These are phyloP conservation scores for Asbolus verrucosus DNA, from an alignment of 1,140 invertebrate species.

Conservation along the genomic window DNA sequence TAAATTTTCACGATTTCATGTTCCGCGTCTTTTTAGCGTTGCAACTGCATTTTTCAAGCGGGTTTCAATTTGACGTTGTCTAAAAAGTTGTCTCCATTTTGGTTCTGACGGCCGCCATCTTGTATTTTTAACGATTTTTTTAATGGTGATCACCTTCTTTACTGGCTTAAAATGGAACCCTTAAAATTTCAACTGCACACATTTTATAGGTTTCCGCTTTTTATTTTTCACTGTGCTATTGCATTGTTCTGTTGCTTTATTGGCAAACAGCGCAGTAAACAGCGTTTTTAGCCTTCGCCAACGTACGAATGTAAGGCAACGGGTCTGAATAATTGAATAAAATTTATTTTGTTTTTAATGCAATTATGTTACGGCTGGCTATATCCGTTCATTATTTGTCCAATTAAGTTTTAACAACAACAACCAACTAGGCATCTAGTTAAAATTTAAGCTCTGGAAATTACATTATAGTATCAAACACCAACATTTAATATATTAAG, in stretches of 20 bases:
- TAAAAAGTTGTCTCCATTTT: not conserved
- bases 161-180: no score
- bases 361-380: constrained; percentile 5
- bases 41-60: not conserved
- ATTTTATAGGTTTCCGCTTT: no score
- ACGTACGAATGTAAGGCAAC: constrained; percentile 7
- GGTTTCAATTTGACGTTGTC: not conserved
- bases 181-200: no score
- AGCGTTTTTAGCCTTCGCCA: not conserved
- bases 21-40: constrained; percentile 9
- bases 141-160: no score
- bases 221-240: no score
- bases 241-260: not conserved
- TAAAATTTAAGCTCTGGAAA: no score
- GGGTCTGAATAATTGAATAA: constrained; percentile 13
- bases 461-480: no score
- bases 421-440: constrained; percentile 4
- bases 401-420: constrained; percentile 17
- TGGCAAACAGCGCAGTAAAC: not conserved
- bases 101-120: no score
- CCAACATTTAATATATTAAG: no score
- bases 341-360: constrained; percentile 13
- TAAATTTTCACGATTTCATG: constrained; percentile 27
- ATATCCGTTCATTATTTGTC: constrained; percentile 12
- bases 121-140: no score